Base-by-base conservation (phyloP, 2,113 vertebrate genomes). In the Perca fluviatilis region DNA sequence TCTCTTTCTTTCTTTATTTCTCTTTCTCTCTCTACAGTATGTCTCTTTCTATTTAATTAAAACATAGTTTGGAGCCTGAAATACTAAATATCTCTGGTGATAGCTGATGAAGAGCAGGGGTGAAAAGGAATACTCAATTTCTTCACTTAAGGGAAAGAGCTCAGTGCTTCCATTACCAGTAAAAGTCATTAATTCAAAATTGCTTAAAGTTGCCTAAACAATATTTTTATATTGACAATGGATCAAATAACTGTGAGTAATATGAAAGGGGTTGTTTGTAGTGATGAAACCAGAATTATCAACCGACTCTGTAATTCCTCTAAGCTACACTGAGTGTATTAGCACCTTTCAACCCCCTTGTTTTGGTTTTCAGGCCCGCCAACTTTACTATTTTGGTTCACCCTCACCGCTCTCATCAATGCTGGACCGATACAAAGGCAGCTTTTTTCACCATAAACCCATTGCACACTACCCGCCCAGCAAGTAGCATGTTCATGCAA, bases 11-110 rank as follows among this genome's bases (percentile, higher is more conserved):
- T 43, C 9, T 43, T 0, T 10, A 0, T 43, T 0, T 43, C 40
- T 67, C 57, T 50, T 3, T 47, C 18, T 36, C 70, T 19, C 58
- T 9, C 18, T 21, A 40, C 36, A 40, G 36, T 9, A 2, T 50
- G 30, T 68, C 68, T 66, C 18, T 56, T 50, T 71, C 54, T 11
- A 1, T 82, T 63, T 81, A 69, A 83, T 83, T 83, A 83, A 50
- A 64, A 74, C 18, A 13, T 1, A 14, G 51, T 74, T 75, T 60
- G 33, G 71, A 54, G 33, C 47, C 33, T 46, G 27, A 50, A 30
- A 62, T 53, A 30, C n/a, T 50, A 16, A 70, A 56, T 60, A 40
- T 33, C 46, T 57, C 56, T 68, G 40, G 43, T 74, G 67, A 65
- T 43, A 33, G 68, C 21, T 30, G 23, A 58, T 63, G 43, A 25